phyloP scores from a whole-genome alignment of 1,140 invertebrate genomes.

The Belonocnema kinseyi region DNA sequence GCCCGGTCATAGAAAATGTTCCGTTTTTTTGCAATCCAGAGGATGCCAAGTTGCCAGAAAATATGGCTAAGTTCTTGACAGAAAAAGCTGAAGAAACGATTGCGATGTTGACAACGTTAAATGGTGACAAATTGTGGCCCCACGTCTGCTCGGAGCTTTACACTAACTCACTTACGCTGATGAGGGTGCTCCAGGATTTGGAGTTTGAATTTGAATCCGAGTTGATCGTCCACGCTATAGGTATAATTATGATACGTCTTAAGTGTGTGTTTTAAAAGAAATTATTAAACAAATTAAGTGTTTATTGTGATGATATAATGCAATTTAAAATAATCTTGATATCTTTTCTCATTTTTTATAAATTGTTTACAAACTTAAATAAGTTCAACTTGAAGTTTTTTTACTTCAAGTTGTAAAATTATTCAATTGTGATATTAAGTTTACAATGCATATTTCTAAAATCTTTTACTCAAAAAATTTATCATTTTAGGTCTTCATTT shows the following conservation, averaged over 20 bases:
- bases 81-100: background rate
- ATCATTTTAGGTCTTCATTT: too few species aligned
- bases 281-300: background rate
- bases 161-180: background rate
- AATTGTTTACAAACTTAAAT: too few species aligned
- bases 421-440: too few species aligned
- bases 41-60: background rate
- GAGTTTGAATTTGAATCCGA: background rate
- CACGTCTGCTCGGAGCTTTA: background rate
- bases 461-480: too few species aligned
- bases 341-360: too few species aligned
- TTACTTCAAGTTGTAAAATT: too few species aligned
- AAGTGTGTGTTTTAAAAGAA: background rate
- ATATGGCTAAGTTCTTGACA: background rate
- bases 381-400: too few species aligned
- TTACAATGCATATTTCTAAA: too few species aligned
- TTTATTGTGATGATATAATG: background rate
- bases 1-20: background rate
- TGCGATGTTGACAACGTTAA: background rate
- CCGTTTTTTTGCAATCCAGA: background rate
- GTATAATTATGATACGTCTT: background rate
- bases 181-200: background rate
- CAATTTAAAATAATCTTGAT: too few species aligned
- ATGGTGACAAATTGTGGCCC: background rate
- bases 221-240: constrained; percentile 1